A percentile compares a stretch with the other conserved stretches of the same genome.
Evolutionary conservation across 2,888 invertebrate genomes (phyloP).

Genomic region (Idaea straminata): DNA sequence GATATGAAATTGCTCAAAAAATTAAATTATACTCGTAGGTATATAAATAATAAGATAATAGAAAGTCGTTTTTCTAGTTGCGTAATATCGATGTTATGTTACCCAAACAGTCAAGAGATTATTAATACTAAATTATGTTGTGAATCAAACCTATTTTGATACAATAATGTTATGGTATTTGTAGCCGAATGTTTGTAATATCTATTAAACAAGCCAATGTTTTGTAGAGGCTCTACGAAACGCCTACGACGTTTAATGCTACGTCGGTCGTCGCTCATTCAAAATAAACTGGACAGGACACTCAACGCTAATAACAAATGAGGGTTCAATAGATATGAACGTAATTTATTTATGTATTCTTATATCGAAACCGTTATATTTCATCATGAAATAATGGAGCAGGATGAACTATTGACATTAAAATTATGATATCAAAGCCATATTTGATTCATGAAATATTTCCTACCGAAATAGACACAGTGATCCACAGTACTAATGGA

Average conservation of each 20-base stretch:
- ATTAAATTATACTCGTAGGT: no score
- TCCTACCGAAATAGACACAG: constrained; percentile 14
- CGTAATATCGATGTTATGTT: no score
- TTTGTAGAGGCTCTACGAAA: neutral
- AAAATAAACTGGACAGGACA: neutral
- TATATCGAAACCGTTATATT: no score
- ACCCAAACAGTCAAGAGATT: no score
- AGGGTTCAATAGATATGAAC: neutral
- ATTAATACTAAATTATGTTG: neutral
- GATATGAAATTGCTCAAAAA: neutral
- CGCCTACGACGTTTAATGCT: neutral
- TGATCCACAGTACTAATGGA: constrained; percentile 29
- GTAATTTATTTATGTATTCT: neutral
- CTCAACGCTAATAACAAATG: neutral
- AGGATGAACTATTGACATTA: neutral
- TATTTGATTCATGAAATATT: neutral
- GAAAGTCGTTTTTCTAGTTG: no score
- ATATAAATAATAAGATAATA: no score
- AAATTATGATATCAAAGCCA: neutral
- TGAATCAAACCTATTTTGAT: neutral
- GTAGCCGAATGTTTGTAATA: neutral
- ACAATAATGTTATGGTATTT: neutral
- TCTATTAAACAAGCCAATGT: neutral
- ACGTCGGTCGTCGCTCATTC: neutral
- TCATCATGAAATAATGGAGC: neutral